A percentile compares a stretch with the other conserved stretches of the same genome.
phyloP scores from a whole-genome alignment of 2,797 vertebrate genomes.

The Buceros bicornis region DNA sequence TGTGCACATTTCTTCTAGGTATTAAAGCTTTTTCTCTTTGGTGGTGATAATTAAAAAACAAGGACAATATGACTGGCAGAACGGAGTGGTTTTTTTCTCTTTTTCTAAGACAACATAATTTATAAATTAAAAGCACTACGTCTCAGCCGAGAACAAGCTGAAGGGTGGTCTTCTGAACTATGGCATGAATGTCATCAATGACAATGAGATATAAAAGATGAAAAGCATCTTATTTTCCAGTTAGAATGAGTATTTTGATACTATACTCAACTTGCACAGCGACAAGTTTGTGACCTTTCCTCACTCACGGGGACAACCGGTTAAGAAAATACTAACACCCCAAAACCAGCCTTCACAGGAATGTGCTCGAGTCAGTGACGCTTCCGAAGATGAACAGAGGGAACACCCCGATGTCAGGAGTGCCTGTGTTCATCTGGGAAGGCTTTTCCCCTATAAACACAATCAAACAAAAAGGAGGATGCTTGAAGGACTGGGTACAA shows the following conservation, averaged over 20 bases:
- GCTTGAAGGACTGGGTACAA: not conserved
- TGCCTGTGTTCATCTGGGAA: not conserved
- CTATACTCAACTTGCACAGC: not conserved
- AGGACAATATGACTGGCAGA: conserved; percentile 65
- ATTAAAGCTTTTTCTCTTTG: conserved; percentile 50
- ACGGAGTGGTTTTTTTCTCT: not conserved
- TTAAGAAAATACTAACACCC: not conserved
- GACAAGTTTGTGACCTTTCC: not conserved
- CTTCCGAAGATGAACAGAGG: rapidly evolving
- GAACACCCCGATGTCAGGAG: not conserved
- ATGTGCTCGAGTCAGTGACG: rapidly evolving
- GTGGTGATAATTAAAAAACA: conserved; percentile 68
- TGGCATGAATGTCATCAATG: conserved; percentile 13
- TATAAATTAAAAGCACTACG: conserved; percentile 66
- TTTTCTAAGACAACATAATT: conserved; percentile 49
- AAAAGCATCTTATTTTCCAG: conserved; percentile 13
- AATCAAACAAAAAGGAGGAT: not conserved
- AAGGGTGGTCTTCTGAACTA: conserved; percentile 64
- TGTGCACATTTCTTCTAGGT: conserved; percentile 11
- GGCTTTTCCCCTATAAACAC: not conserved
- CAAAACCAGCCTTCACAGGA: not conserved
- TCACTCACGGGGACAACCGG: not conserved
- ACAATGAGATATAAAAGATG: conserved; percentile 40
- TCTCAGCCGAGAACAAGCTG: conserved; percentile 54
- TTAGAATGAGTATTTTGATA: not conserved